Conservation (phyloP, 2,888 invertebrate species). For the Nemurella pictetii region DNA sequence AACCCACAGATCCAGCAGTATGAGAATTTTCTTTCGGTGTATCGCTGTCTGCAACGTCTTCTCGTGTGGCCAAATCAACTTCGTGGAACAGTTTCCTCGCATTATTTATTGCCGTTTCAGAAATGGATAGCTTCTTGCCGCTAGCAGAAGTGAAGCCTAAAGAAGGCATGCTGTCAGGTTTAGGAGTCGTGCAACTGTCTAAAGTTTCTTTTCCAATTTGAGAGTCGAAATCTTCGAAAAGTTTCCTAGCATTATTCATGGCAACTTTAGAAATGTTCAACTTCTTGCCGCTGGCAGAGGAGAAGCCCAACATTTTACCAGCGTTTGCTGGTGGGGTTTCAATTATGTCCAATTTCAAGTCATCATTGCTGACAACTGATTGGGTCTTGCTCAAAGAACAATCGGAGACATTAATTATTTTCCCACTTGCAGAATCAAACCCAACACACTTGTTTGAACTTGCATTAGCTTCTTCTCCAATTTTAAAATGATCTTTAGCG, state of each 20-base stretch:
- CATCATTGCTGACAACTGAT: too few species aligned
- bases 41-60: background rate
- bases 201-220: slow-evolving; percentile 39
- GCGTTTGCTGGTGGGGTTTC: too few species aligned
- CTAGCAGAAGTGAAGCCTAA: slow-evolving; percentile 44
- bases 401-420: too few species aligned
- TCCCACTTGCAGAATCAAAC: background rate
- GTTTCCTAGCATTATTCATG: slow-evolving; percentile 46
- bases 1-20: too few species aligned
- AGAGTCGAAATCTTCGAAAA: slow-evolving; percentile 49
- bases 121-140: slow-evolving; percentile 48
- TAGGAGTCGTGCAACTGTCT: slow-evolving; percentile 26
- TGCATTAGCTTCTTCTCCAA: background rate
- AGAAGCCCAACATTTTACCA: too few species aligned
- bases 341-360: too few species aligned
- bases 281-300: slow-evolving; percentile 52
- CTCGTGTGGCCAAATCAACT: slow-evolving; percentile 47
- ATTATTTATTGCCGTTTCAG: slow-evolving; percentile 52
- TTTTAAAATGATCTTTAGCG: background rate
- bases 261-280: slow-evolving; percentile 53
- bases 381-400: too few species aligned
- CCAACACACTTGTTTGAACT: background rate
- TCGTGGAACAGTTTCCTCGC: slow-evolving; percentile 46
- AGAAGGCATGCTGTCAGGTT: too few species aligned
- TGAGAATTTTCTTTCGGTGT: too few species aligned